These are phyloP conservation scores for Sitobion miscanthi DNA, from an alignment of 1,140 invertebrate species.

Conservation along the genomic window DNA sequence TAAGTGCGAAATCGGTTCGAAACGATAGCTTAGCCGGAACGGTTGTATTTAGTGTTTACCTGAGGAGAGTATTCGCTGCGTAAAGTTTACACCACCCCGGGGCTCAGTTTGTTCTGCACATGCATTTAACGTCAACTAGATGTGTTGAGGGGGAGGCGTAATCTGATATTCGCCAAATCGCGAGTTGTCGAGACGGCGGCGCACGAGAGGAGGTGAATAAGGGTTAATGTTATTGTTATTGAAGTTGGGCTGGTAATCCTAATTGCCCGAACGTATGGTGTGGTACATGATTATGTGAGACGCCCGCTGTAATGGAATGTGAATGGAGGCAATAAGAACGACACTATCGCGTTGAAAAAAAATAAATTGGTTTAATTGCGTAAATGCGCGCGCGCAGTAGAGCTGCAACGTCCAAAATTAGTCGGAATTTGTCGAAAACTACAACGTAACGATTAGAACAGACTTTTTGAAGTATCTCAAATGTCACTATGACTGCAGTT, in stretches of 20 bases:
- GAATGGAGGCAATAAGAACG: not conserved
- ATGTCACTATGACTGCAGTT: not conserved
- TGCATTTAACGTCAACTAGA: not conserved
- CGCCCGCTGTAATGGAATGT: not conserved
- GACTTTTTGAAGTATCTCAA: not conserved
- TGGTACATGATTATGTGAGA: not conserved
- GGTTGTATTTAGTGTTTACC: conserved; percentile 22
- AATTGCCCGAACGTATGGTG: not conserved
- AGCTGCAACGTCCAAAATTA: not conserved
- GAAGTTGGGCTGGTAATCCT: not conserved
- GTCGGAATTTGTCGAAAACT: not conserved
- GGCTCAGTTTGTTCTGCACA: not conserved
- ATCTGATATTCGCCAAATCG: conserved; percentile 7
- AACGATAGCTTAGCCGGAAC: not conserved
- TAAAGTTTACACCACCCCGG: not conserved
- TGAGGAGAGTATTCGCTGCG: not conserved
- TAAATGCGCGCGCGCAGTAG: no score
- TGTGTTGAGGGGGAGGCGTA: not conserved
- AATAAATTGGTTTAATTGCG: not conserved
- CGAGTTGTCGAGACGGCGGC: not conserved
- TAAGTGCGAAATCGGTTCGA: conserved; percentile 8
- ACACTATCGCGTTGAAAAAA: not conserved
- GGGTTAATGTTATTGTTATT: not conserved
- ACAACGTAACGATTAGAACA: not conserved
- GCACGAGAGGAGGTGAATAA: not conserved